Percentiles rank a stretch among this genome's conserved stretches.
phyloP scores from a whole-genome alignment of 23 tunicate species.

The Styela plicata region DNA sequence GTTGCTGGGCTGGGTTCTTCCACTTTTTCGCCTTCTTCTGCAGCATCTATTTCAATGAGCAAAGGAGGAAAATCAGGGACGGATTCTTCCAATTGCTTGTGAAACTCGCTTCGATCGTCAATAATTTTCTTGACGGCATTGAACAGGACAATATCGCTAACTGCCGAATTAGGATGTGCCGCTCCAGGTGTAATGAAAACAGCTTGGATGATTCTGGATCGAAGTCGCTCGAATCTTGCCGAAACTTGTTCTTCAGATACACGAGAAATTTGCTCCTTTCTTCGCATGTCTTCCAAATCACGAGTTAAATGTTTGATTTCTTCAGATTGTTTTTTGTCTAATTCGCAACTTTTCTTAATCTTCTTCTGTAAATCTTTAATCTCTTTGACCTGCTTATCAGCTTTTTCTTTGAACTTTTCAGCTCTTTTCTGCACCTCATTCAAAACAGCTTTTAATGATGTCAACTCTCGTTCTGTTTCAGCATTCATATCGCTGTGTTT shows the following conservation, averaged over 20 bases:
- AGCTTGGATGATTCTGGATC: constrained; percentile 63
- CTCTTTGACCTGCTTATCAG: constrained; percentile 58
- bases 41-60: constrained; percentile 12
- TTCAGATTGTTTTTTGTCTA: constrained; percentile 16
- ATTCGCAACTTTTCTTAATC: constrained; percentile 46
- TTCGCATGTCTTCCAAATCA: constrained; percentile 41
- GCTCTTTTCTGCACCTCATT: constrained; percentile 27
- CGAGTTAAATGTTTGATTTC: constrained; percentile 14
- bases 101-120: constrained; percentile 74
- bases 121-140: constrained; percentile 67
- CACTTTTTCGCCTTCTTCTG: constrained; percentile 26
- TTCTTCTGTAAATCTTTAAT: constrained; percentile 30
- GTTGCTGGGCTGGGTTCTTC: constrained; percentile 12
- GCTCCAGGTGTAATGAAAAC: constrained; percentile 81
- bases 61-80: constrained; percentile 56
- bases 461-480: constrained; percentile 45
- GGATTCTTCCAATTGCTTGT: constrained; percentile 56
- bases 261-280: constrained; percentile 47
- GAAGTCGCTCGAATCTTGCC: constrained; percentile 45
- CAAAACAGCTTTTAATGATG: constrained; percentile 20
- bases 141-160: constrained; percentile 44
- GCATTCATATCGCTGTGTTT: constrained; percentile 72
- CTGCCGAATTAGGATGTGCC: constrained; percentile 38
- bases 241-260: constrained; percentile 48
- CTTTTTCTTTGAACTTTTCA: constrained; percentile 43